phyloP scores from a whole-genome alignment of 2,113 vertebrate genomes.

The Melanotaenia duboulayi region DNA sequence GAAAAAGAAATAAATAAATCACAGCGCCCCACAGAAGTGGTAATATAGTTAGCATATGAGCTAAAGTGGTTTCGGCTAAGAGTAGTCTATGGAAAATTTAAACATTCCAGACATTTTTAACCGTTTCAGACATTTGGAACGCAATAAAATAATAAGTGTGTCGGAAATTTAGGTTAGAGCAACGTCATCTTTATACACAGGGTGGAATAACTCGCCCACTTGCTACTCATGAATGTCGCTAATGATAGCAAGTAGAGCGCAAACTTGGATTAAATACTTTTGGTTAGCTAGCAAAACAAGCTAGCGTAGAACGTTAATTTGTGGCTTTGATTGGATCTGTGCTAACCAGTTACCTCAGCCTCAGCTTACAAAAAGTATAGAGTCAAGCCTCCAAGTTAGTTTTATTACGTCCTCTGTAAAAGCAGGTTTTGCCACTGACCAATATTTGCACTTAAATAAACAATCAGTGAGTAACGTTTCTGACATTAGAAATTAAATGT shows the following conservation, averaged over 20 bases:
- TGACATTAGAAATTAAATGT: not conserved
- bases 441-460: not conserved
- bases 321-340: constrained; percentile 3
- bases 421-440: fast-evolving
- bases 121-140: not conserved
- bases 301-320: constrained; percentile 24
- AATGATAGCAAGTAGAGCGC: constrained; percentile 41
- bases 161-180: not conserved
- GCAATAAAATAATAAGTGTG: not conserved
- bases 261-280: constrained; percentile 57
- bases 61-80: constrained; percentile 44
- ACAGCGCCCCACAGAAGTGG: constrained; percentile 25
- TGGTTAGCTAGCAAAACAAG: constrained; percentile 22
- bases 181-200: not conserved
- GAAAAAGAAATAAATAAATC: constrained; percentile 40
- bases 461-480: not conserved
- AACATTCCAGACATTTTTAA: too few relatives aligned
- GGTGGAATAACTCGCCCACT: not conserved
- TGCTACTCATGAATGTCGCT: not conserved
- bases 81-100: not conserved
- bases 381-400: not conserved
- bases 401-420: fast-evolving
- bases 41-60: constrained; percentile 32
- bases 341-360: constrained; percentile 10
- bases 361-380: not conserved